Evolutionary conservation across 2,113 vertebrate genomes (phyloP).

Genomic region (Eurypyga helias): DNA sequence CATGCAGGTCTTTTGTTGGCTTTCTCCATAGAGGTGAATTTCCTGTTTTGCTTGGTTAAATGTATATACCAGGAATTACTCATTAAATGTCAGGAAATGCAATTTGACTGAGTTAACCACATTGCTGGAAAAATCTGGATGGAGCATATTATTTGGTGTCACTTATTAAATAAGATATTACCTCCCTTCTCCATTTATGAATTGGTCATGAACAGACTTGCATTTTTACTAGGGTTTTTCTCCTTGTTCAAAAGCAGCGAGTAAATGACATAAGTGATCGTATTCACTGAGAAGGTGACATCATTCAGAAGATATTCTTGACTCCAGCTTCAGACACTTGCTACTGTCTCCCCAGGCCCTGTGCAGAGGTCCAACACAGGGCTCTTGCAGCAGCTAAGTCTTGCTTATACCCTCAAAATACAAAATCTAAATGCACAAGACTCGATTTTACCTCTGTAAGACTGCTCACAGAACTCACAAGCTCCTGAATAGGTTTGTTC

Average conservation of each 20-base stretch:
- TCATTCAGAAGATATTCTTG: constrained; percentile 5
- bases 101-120: background rate
- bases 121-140: constrained; percentile 12
- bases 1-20: background rate
- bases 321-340: background rate
- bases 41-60: constrained; percentile 50
- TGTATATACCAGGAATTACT: constrained; percentile 56
- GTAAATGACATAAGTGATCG: background rate
- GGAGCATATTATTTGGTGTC: background rate
- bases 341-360: background rate
- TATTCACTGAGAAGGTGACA: background rate
- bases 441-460: background rate
- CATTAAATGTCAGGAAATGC: constrained; percentile 43
- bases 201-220: background rate
- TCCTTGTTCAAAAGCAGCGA: background rate
- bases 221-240: background rate
- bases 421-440: background rate
- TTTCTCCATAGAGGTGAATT: constrained; percentile 32
- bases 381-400: background rate
- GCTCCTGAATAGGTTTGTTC: background rate
- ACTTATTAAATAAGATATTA: background rate
- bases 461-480: background rate
- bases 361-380: background rate
- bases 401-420: background rate
- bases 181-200: background rate